Percentiles rank a stretch among this genome's conserved stretches.
These are phyloP conservation scores for Panagrolaimus sp. DNA, from an alignment of 1,140 invertebrate genomes.

Conservation along the genomic window DNA sequence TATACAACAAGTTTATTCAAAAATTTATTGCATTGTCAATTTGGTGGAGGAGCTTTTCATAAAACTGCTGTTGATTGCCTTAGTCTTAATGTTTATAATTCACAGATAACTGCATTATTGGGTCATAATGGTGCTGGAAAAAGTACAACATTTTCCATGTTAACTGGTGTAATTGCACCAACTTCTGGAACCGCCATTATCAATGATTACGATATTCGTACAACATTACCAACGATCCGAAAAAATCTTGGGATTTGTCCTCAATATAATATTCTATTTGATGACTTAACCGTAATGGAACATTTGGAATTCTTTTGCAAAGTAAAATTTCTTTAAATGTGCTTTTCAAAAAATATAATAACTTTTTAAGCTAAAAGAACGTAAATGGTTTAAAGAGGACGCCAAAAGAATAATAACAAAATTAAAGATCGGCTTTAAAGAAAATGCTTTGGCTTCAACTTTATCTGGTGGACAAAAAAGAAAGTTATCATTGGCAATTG, in stretches of 20 bases:
- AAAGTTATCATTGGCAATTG: constrained; percentile 78
- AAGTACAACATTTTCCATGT: constrained; percentile 61
- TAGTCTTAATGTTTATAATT: constrained; percentile 60
- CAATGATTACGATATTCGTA: constrained; percentile 64
- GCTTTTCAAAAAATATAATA: constrained; percentile 63
- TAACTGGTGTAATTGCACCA: constrained; percentile 69
- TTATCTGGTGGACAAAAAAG: constrained; percentile 75
- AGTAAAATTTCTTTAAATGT: constrained; percentile 60
- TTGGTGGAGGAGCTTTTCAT: constrained; percentile 55
- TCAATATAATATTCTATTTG: constrained; percentile 68
- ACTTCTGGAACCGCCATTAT: constrained; percentile 64
- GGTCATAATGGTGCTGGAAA: constrained; percentile 59
- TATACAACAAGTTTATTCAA: constrained; percentile 50
- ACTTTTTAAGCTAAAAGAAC: constrained; percentile 61
- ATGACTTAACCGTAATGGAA: constrained; percentile 62
- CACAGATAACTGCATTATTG: constrained; percentile 60
- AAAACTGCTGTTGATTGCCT: constrained; percentile 61
- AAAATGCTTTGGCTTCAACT: constrained; percentile 21
- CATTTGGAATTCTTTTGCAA: constrained; percentile 63
- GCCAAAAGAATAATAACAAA: neutral
- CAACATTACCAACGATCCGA: constrained; percentile 63
- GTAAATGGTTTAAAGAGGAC: constrained; percentile 22
- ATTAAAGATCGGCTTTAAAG: neutral
- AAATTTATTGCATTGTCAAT: constrained; percentile 60
- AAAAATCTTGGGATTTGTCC: constrained; percentile 66